Evolutionary conservation across 2,113 vertebrate species (phyloP).

Genomic region (Austrofundulus limnaeus): DNA sequence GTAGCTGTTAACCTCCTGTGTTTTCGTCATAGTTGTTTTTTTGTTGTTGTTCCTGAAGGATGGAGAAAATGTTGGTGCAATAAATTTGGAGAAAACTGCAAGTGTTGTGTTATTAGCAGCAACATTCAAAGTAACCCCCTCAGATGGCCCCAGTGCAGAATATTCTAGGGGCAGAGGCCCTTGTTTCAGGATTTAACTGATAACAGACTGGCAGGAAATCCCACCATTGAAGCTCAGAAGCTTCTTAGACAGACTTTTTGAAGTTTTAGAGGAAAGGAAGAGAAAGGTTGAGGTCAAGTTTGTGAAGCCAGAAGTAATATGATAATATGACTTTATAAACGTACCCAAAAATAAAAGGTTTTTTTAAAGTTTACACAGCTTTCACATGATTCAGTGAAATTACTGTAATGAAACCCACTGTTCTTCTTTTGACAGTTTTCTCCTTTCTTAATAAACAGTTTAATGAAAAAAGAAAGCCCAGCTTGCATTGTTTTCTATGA

Average conservation of each 20-base stretch:
- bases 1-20: too few relatives aligned
- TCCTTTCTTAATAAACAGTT: neutral
- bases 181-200: constrained; percentile 78
- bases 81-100: too few relatives aligned
- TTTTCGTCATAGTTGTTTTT: too few relatives aligned
- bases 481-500: constrained; percentile 3
- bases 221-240: constrained; percentile 71
- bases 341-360: too few relatives aligned
- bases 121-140: constrained; percentile 8
- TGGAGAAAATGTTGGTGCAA: too few relatives aligned
- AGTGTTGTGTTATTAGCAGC: too few relatives aligned
- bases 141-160: constrained; percentile 16
- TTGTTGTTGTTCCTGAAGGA: too few relatives aligned
- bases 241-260: constrained; percentile 50
- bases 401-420: neutral
- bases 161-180: constrained; percentile 58
- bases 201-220: constrained; percentile 80
- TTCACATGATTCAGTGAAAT: neutral
- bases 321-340: too few relatives aligned
- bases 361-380: too few relatives aligned
- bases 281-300: constrained; percentile 21
- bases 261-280: constrained; percentile 39
- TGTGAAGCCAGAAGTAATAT: too few relatives aligned
- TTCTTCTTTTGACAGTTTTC: neutral
- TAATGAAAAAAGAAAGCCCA: neutral